These are phyloP conservation scores for Mesopsocus fuscifrons DNA, from an alignment of 2,888 invertebrate species.

Conservation along the genomic window DNA sequence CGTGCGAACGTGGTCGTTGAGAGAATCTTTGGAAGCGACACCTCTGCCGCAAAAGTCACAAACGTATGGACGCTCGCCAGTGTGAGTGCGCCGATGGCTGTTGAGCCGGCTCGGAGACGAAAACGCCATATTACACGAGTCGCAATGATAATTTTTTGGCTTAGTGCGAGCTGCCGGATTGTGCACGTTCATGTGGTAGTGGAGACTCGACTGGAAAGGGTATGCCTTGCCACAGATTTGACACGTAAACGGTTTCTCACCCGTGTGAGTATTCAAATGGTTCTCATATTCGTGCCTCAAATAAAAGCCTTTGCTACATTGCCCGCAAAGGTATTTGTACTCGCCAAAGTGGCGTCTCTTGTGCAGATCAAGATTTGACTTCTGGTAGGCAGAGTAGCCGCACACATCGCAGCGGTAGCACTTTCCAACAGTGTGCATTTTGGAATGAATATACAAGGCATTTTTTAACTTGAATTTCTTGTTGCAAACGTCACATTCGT, in stretches of 20 bases:
- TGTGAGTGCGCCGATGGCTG: constrained; percentile 19
- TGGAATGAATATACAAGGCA: constrained; percentile 14
- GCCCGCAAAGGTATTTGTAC: constrained; percentile 13
- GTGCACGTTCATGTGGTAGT: constrained; percentile 33
- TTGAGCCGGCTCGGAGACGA: constrained; percentile 19
- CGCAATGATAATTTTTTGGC: constrained; percentile 20
- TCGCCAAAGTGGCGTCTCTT: constrained; percentile 15
- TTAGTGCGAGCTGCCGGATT: constrained; percentile 18
- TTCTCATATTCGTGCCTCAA: constrained; percentile 14
- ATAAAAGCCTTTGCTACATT: constrained; percentile 15
- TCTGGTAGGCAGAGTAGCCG: constrained; percentile 15
- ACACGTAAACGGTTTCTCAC: constrained; percentile 15
- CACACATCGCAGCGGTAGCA: constrained; percentile 16
- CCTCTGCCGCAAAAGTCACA: constrained; percentile 15
- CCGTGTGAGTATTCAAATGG: constrained; percentile 15
- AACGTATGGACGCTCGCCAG: constrained; percentile 13
- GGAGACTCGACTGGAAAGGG: constrained; percentile 31
- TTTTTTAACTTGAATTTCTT: constrained; percentile 13
- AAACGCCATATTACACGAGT: constrained; percentile 19
- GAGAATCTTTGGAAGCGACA: constrained; percentile 12
- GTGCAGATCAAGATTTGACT: constrained; percentile 16
- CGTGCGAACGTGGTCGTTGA: constrained; percentile 14
- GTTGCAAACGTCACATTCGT: constrained; percentile 15
- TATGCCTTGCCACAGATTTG: constrained; percentile 13
- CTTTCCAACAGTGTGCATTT: constrained; percentile 15